These are phyloP conservation scores for Nudaria mundana DNA, from an alignment of 2,888 invertebrate genomes.

Conservation along the genomic window DNA sequence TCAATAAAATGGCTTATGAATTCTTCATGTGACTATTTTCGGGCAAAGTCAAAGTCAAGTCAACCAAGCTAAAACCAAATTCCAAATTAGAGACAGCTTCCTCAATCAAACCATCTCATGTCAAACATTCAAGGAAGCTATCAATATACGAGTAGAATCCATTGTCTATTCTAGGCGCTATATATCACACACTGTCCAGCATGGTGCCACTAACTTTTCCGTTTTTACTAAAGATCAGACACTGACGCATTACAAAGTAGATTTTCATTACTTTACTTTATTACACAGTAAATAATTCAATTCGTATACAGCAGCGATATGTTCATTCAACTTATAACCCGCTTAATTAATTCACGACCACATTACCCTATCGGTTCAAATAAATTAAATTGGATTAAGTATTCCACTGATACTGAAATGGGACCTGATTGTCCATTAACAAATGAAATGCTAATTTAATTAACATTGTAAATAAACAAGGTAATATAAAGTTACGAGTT, in stretches of 20 bases:
- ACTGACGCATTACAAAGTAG: constrained; percentile 44
- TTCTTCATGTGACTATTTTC: too few species aligned
- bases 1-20: too few species aligned
- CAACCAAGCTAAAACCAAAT: too few species aligned
- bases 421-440: constrained; percentile 33
- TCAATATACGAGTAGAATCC: too few species aligned
- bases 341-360: constrained; percentile 51
- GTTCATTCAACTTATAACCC: constrained; percentile 53
- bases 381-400: constrained; percentile 48
- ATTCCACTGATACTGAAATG: constrained; percentile 41
- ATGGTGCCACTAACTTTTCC: constrained; percentile 50
- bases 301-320: constrained; percentile 49
- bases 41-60: too few species aligned
- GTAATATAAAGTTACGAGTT: background rate
- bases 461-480: constrained; percentile 7
- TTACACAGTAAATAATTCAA: constrained; percentile 58
- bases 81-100: too few species aligned
- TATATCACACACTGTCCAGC: constrained; percentile 33
- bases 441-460: constrained; percentile 31
- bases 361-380: constrained; percentile 42
- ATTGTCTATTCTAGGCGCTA: constrained; percentile 18
- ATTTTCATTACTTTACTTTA: constrained; percentile 52
- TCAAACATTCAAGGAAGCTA: too few species aligned
- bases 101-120: too few species aligned
- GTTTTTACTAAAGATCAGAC: constrained; percentile 62